Conservation (phyloP, 2,888 invertebrate genomes). For the Chorisops tibialis region DNA sequence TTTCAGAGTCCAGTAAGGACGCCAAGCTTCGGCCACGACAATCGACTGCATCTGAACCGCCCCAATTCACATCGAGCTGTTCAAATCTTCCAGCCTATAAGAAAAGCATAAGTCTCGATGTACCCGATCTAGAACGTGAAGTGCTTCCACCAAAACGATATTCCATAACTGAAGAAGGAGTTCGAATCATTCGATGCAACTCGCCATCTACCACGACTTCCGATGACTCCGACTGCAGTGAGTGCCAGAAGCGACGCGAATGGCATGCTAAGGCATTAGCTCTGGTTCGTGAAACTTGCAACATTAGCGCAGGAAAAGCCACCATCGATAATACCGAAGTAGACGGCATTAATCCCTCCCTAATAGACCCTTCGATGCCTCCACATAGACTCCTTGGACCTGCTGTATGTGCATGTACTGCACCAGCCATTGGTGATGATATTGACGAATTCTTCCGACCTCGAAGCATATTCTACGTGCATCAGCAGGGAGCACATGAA, state of each 20-base stretch:
- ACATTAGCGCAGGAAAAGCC: conserved; percentile 43
- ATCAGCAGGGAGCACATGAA: conserved; percentile 62
- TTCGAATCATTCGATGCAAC: conserved; percentile 53
- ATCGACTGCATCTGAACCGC: conserved; percentile 54
- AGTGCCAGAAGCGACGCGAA: conserved; percentile 52
- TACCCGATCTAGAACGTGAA: conserved; percentile 55
- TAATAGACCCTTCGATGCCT: conserved; percentile 59
- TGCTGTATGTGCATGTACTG: conserved; percentile 70
- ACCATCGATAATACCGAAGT: conserved; percentile 29
- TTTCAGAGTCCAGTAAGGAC: conserved; percentile 26
- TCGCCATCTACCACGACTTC: conserved; percentile 52
- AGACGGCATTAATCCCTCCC: not conserved
- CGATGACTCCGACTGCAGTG: conserved; percentile 53
- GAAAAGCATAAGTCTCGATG: conserved; percentile 72
- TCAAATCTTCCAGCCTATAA: conserved; percentile 54
- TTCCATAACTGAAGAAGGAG: conserved; percentile 69
- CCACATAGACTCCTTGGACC: conserved; percentile 64
- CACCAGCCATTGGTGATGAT: conserved; percentile 60
- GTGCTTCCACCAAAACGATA: conserved; percentile 58
- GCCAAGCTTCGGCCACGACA: conserved; percentile 48
- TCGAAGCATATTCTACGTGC: conserved; percentile 67
- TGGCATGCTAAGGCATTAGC: conserved; percentile 52
- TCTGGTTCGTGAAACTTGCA: conserved; percentile 50
- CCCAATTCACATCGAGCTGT: conserved; percentile 47
- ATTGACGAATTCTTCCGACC: conserved; percentile 62